Evolutionary conservation across 1,140 invertebrate genomes (phyloP).

Genomic region (Rhysida immarginata): DNA sequence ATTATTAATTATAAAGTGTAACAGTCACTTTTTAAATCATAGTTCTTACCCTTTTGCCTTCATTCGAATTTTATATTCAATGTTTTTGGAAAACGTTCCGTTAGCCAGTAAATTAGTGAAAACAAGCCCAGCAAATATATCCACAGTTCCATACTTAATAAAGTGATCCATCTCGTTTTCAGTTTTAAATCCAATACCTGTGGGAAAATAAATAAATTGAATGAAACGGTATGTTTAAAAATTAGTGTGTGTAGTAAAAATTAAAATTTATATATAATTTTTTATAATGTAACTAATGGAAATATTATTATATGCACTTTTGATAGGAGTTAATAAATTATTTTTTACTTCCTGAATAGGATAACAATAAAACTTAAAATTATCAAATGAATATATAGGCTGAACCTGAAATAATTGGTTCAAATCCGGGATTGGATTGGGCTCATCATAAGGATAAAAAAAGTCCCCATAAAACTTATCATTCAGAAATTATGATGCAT

Average conservation of each 20-base stretch:
- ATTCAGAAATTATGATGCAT: no score
- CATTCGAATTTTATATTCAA: slow-evolving; percentile 40
- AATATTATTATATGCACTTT: not conserved
- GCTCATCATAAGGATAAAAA: no score
- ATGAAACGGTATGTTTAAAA: not conserved
- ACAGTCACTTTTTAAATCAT: no score
- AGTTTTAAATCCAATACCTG: slow-evolving; percentile 24
- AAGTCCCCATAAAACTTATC: no score
- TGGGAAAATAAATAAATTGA: not conserved
- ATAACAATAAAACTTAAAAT: not conserved
- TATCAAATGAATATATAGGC: no score
- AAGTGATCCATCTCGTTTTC: slow-evolving; percentile 29
- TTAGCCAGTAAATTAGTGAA: slow-evolving; percentile 22
- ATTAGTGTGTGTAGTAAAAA: not conserved
- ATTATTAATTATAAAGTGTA: not conserved
- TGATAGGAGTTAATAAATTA: not conserved
- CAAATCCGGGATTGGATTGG: no score
- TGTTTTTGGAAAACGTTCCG: slow-evolving; percentile 16
- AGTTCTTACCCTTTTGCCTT: slow-evolving; percentile 35
- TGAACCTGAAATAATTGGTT: no score
- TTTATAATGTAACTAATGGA: not conserved
- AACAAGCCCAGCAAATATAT: slow-evolving; percentile 28
- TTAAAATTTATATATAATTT: not conserved
- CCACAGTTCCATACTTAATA: slow-evolving; percentile 23
- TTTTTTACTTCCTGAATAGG: not conserved